Evolutionary conservation across 2,113 vertebrate genomes (phyloP).

Genomic region (Arothron firmamentum): DNA sequence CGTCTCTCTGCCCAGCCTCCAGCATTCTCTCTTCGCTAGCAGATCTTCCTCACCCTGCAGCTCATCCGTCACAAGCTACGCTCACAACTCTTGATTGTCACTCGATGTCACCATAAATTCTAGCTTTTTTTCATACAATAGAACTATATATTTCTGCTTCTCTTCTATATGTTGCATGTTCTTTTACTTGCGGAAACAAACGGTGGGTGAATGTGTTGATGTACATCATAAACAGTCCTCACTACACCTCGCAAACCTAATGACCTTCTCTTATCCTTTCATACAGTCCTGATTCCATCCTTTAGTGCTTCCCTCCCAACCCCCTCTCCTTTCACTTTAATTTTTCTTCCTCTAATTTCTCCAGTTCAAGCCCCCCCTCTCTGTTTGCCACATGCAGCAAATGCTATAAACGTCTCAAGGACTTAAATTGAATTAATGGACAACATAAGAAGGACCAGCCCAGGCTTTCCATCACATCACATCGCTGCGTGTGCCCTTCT

Average conservation of each 20-base stretch:
- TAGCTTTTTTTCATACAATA: background rate
- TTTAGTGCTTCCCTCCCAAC: conserved; percentile 7
- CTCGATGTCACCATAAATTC: conserved; percentile 1
- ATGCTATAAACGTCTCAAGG: conserved; percentile 48
- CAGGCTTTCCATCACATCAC: conserved; percentile 57
- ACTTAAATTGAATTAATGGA: conserved; percentile 58
- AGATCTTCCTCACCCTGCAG: conserved; percentile 14
- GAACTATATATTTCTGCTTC: background rate
- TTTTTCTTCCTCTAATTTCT: conserved; percentile 6
- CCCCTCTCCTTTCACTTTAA: background rate
- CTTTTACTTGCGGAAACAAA: background rate
- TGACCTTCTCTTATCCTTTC: conserved; percentile 20
- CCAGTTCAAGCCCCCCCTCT: conserved; percentile 10
- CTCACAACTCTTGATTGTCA: conserved; percentile 4
- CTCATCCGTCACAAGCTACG: conserved; percentile 26
- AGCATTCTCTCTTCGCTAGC: conserved; percentile 54
- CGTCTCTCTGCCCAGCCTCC: conserved; percentile 33
- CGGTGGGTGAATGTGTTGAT: background rate
- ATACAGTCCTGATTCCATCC: conserved; percentile 1
- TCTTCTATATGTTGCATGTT: background rate
- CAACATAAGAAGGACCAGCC: conserved; percentile 22
- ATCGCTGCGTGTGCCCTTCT: background rate
- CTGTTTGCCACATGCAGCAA: background rate
- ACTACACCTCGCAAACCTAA: conserved; percentile 13
- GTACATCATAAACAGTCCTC: conserved; percentile 1